Evolutionary conservation across 2,113 vertebrate genomes (phyloP), one percentile per base, ranked within the genome.

Genomic region (Empidonax traillii): DNA sequence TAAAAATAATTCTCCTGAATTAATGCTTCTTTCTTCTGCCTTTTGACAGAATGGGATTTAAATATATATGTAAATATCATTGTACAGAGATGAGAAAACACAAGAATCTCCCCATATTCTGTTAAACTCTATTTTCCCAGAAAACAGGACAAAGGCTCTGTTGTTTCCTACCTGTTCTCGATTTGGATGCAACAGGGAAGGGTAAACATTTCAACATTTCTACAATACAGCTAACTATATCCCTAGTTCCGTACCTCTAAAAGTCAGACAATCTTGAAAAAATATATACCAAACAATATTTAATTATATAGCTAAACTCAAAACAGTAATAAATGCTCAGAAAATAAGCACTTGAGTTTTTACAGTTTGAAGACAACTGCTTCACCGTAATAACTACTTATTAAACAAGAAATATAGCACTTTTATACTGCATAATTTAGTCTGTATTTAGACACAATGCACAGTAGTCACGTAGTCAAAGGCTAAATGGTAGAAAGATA

Each of bases 371-470:
- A 90, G 49, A 78, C 77, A 92, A 78, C n/a, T 53, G 47, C 35
- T 88, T 75, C 47, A 71, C 55, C 67, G 47, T 53, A 94, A 75
- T 88, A 85, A 53, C 88, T 86, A 81, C 30, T 20, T 86, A 86
- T 75, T 84, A 71, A 93, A 91, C 56, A 88, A 87, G 90, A 91
- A 71, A 77, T 31, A 61, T 1, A 92, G 82, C 62, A 84, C n/a
- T 92, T 90, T 16, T 21, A 59, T 46, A 90, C 75, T 68, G 65
- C 90, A 81, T 84, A 94, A 93, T 92, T 92, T 96, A 90, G 52
- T 71, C 93, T 92, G 55, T 63, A 93, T 93, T 88, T 97, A 94
- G 93, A 56, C 65, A 90, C 47, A 81, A 43, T 43, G 39, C 30
- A 81, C 30, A 77, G 52, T 24, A 90, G 76, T 92, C 82, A 88